Base-by-base conservation (phyloP, 2,888 invertebrate species). In the Meghimatium bilineatum region DNA sequence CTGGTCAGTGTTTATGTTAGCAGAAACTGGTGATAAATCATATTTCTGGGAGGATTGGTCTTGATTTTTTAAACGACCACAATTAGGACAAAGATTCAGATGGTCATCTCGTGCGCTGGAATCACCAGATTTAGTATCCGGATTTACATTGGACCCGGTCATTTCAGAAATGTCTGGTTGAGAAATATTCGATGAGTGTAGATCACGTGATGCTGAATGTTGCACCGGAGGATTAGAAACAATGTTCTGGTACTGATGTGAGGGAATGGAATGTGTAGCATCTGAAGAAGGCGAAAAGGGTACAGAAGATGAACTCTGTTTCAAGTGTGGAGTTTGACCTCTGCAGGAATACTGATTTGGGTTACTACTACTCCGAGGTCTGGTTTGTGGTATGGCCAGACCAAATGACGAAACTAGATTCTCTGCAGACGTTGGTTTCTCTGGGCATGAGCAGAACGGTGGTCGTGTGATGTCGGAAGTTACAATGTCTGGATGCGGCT, bases 351-450 rank as follows among this genome's bases (percentile, higher is more conserved):
- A 14, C 29, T 72, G 44, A n/a, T 72, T 29, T 0, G 72, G 72
- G 36, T n/a, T 72, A 72, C 72, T 72, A 8, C 14, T 44, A 72
- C 72, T 72, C 6, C 72, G 44, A 38, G 72, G 44, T 44, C 71
- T 71, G 26, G 38, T 38, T 49, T 12, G 44, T 49, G 44, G 44
- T 44, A 49, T 36, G 17, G n/a, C 72, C 1, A 72, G 12, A 12
- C 3, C n/a, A 17, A 14, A 44, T 14, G 44, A 12, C n/a, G 72
- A 3, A 2, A 1, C 12, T 20, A 49, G 8, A 36, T 38, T 12
- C 3, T 49, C 67, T 72, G 44, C 14, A 17, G 72, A 29, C 14
- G 72, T 26, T 10, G 44, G 3, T 23, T 72, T 72, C 12, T 72
- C 72, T 36, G 49, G 17, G 29, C 72, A 72, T 3, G 72, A 72